phyloP scores from a whole-genome alignment of 1,140 invertebrate species.

The Drosophila ananassae region DNA sequence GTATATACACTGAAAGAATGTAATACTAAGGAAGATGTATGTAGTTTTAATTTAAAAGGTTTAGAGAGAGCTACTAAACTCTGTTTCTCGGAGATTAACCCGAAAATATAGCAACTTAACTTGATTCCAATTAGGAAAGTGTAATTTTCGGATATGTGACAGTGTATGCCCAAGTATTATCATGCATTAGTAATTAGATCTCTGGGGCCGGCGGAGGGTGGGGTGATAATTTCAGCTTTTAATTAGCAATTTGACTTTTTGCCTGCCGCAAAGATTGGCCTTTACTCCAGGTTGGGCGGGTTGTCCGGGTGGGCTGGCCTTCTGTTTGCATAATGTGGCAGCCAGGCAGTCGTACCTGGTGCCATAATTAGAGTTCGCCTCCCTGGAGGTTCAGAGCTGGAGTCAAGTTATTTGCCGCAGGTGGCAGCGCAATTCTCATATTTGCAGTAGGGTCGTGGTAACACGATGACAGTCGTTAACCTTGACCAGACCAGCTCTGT shows the following conservation, averaged over 20 bases:
- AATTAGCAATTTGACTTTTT: slow-evolving; percentile 69
- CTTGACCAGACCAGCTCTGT: slow-evolving; percentile 64
- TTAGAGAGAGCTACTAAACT: no score
- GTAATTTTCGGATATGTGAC: slow-evolving; percentile 1
- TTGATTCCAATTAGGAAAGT: slow-evolving; percentile 19
- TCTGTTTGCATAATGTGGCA: slow-evolving; percentile 51
- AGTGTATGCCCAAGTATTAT: slow-evolving; percentile 21
- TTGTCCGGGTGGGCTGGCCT: slow-evolving; percentile 14
- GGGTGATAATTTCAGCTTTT: slow-evolving; percentile 48
- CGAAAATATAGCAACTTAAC: no score
- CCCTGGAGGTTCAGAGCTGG: slow-evolving; percentile 43
- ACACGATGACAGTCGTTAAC: slow-evolving; percentile 57
- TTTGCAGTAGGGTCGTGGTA: slow-evolving; percentile 59
- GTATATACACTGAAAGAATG: no score
- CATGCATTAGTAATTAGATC: slow-evolving; percentile 60
- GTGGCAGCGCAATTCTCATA: slow-evolving; percentile 47
- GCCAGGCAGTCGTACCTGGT: slow-evolving; percentile 14
- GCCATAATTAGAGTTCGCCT: slow-evolving; percentile 64
- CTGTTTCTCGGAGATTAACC: no score
- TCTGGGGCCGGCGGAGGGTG: slow-evolving; percentile 1
- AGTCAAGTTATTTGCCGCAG: slow-evolving; percentile 29
- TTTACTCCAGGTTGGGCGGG: slow-evolving; percentile 32
- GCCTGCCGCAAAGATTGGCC: slow-evolving; percentile 45
- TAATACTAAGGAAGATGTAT: no score
- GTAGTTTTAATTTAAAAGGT: no score